Percentiles rank a stretch among this genome's conserved stretches.
Evolutionary conservation across 2,113 vertebrate genomes (phyloP).

Genomic region (Platichthys flesus): DNA sequence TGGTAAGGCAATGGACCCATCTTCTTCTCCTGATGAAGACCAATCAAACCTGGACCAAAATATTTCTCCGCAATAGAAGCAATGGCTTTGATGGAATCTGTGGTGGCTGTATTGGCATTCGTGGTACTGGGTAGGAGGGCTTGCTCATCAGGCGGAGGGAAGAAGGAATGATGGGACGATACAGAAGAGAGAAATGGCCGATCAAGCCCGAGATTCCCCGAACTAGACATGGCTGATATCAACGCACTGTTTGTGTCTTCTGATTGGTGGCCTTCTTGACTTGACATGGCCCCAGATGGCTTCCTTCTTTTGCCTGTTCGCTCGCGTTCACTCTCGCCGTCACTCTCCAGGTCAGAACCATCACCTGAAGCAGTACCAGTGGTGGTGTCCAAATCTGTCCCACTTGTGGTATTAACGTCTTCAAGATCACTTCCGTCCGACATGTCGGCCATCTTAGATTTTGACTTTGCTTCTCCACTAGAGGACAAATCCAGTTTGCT

Average conservation of each 20-base stretch:
- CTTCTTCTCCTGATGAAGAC: constrained; percentile 97
- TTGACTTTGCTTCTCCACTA: constrained; percentile 84
- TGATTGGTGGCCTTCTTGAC: constrained; percentile 79
- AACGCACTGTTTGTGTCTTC: constrained; percentile 83
- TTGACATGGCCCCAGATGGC: constrained; percentile 58
- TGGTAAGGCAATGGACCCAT: constrained; percentile 94
- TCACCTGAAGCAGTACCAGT: constrained; percentile 93
- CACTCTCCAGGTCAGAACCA: constrained; percentile 91
- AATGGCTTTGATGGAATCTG: constrained; percentile 98
- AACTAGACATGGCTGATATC: constrained; percentile 80
- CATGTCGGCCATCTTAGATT: constrained; percentile 90
- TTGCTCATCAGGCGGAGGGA: constrained; percentile 95
- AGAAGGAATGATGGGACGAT: constrained; percentile 91
- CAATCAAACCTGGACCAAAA: constrained; percentile 96
- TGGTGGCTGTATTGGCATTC: constrained; percentile 87
- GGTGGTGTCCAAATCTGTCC: constrained; percentile 96
- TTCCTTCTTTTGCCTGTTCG: constrained; percentile 84
- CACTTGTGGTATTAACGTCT: constrained; percentile 96
- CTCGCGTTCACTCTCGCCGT: constrained; percentile 88
- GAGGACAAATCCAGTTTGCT: constrained; percentile 85
- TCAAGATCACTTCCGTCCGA: constrained; percentile 98
- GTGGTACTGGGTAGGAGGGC: constrained; percentile 87
- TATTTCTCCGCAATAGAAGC: constrained; percentile 99
- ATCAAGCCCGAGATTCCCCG: constrained; percentile 81
- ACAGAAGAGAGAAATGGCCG: constrained; percentile 87